Evolutionary conservation across 2,113 vertebrate genomes (phyloP), one percentile per base, ranked within the genome.

Genomic region (Edolisoma coerulescens): DNA sequence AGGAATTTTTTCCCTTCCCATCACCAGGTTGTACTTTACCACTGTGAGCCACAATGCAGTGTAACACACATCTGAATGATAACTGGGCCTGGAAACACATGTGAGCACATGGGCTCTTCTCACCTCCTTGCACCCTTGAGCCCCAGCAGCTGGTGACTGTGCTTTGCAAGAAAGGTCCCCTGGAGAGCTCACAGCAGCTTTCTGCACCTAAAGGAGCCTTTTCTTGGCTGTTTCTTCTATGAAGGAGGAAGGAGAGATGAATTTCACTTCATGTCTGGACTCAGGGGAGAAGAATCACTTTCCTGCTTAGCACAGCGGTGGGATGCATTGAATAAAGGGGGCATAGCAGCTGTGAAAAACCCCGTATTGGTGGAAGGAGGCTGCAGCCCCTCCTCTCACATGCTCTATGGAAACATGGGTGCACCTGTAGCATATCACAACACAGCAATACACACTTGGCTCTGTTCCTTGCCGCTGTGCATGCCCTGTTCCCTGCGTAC

Each of bases 361-460:
- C 30, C 14, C 0, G 3, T 19, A 33, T 6, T 42, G 49, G 27
- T 69, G 21, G 16, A 5, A 87, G 54, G 60, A 83, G n/a, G 23
- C 35, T 82, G 85, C 61, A 71, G 85, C 45, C 61, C 49, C 23
- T 45, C 24, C 24, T 75, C 33, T 67, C 42, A 3, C 39, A 4
- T 2, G 7, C 54, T 24, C 19, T 33, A 0, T 28, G 81, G 28
- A 49, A 70, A 26, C 7, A 11, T 0, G 21, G 41, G 13, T 23
- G 32, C 26, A 8, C 1, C 4, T 2, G 0, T 10, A 68, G 32
- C 10, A 0, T 10, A 3, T 42, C 30, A 3, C 30, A 16, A 1
- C 23, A 13, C 1, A 79, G 57, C 4, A 15, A 4, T 10, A 3
- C 2, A 1, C 7, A 0, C 27, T 1, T 8, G 5, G 33, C 52